Evolutionary conservation across 2,113 vertebrate genomes (phyloP).

Genomic region (Pelvicachromis taeniatus): DNA sequence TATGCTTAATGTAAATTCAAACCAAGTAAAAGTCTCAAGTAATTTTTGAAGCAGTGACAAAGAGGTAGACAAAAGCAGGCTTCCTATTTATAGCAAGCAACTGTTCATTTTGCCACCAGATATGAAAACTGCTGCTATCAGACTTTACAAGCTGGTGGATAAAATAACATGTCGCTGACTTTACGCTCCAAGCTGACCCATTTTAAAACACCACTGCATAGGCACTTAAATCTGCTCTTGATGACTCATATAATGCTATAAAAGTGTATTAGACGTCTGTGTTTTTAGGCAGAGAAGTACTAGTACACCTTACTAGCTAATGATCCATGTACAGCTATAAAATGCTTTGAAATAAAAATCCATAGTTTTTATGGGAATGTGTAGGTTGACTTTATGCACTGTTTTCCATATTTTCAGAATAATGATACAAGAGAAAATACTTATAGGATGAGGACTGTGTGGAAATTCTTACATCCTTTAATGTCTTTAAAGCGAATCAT

Average conservation of each 20-base stretch:
- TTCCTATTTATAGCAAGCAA: not conserved
- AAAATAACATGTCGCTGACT: not conserved
- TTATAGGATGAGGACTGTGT: not conserved
- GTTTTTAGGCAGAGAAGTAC: not conserved
- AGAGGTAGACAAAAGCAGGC: fast-evolving
- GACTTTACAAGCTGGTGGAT: not conserved
- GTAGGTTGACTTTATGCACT: not conserved
- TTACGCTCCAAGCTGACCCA: not conserved
- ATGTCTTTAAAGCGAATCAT: fast-evolving
- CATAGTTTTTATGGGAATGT: not conserved
- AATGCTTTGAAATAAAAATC: not conserved
- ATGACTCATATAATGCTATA: not conserved
- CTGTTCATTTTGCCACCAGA: not conserved
- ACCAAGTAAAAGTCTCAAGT: not conserved
- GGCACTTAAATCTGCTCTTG: not conserved
- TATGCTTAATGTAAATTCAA: not conserved
- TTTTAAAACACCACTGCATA: not conserved
- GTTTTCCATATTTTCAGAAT: not conserved
- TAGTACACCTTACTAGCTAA: not conserved
- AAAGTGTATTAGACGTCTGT: not conserved
- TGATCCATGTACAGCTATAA: not conserved
- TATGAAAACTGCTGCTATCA: not conserved
- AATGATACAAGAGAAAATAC: not conserved
- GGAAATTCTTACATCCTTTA: not conserved
- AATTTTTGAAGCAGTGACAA: not conserved